A percentile compares a stretch with the other conserved stretches of the same genome.
Conservation (phyloP, 2,888 invertebrate genomes). For the Ischnura elegans region DNA sequence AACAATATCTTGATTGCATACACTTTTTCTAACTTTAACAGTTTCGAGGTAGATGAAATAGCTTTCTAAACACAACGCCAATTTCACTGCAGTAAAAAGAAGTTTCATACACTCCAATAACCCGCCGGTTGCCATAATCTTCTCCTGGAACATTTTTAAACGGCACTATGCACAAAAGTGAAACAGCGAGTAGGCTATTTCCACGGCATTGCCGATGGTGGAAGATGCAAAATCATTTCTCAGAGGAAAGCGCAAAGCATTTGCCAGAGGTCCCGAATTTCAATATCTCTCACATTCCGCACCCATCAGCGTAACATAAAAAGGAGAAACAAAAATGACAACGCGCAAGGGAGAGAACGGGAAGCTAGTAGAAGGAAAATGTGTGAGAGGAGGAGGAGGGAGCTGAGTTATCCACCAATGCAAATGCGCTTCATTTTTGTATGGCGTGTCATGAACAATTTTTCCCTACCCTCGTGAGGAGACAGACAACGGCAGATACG, state of each 20-base stretch:
- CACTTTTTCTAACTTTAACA: no score
- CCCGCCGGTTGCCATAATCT: not conserved
- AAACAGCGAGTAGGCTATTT: not conserved
- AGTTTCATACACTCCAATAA: not conserved
- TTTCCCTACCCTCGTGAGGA: not conserved
- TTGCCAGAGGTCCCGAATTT: not conserved
- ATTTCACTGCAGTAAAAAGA: not conserved
- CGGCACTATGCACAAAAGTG: not conserved
- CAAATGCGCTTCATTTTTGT: conserved; percentile 10
- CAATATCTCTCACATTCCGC: not conserved
- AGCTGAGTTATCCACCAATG: not conserved
- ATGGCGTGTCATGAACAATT: not conserved
- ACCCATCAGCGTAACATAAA: not conserved
- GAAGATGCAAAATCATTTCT: not conserved
- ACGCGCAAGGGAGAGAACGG: not conserved
- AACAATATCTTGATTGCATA: no score
- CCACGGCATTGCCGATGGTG: not conserved
- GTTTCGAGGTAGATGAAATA: no score
- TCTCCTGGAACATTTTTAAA: not conserved
- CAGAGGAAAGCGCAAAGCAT: not conserved
- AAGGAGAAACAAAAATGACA: not conserved
- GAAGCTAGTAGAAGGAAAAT: not conserved
- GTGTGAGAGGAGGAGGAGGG: not conserved
- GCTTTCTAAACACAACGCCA: no score
- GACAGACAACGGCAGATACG: not conserved